phyloP scores from a whole-genome alignment of 1,140 invertebrate species.

The Drosophila ironensis region DNA sequence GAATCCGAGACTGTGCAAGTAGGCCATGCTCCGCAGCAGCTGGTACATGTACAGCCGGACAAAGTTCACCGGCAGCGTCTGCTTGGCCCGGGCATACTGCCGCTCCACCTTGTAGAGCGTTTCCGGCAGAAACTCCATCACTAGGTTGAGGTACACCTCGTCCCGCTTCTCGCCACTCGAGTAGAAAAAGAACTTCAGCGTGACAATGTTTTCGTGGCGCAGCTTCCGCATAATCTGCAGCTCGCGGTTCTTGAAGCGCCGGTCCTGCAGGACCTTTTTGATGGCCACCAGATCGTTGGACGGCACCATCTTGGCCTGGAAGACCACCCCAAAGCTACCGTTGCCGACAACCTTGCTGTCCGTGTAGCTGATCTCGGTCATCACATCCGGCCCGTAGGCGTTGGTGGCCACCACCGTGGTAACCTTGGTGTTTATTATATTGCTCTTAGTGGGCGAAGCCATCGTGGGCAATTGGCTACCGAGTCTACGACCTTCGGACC shows the following conservation, averaged over 20 bases:
- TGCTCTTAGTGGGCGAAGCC: constrained; percentile 15
- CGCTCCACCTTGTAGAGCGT: constrained; percentile 99
- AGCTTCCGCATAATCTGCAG: constrained; percentile 99
- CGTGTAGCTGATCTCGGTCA: constrained; percentile 97
- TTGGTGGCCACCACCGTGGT: constrained; percentile 97
- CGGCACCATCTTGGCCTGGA: constrained; percentile 97
- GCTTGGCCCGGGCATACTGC: constrained; percentile 99
- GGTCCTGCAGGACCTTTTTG: constrained; percentile 99
- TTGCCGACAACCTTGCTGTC: constrained; percentile 99
- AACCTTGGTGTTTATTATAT: constrained; percentile 85
- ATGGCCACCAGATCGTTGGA: constrained; percentile 98
- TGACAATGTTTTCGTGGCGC: constrained; percentile 99
- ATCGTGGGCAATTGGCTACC: constrained; percentile 6
- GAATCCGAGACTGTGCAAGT: constrained; percentile 98
- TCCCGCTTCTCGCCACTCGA: constrained; percentile 99
- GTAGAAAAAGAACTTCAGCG: constrained; percentile 99
- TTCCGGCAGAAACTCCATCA: constrained; percentile 99
- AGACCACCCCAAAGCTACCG: constrained; percentile 99
- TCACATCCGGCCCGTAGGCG: constrained; percentile 95
- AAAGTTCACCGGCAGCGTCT: constrained; percentile 99
- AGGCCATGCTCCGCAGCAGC: constrained; percentile 98
- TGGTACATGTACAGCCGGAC: constrained; percentile 99
- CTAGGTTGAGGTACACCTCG: constrained; percentile 99
- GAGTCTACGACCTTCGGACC: too few relatives aligned
- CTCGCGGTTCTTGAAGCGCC: constrained; percentile 99